Conservation (phyloP, 2,797 vertebrate genomes). For the Ataeniobius toweri region DNA sequence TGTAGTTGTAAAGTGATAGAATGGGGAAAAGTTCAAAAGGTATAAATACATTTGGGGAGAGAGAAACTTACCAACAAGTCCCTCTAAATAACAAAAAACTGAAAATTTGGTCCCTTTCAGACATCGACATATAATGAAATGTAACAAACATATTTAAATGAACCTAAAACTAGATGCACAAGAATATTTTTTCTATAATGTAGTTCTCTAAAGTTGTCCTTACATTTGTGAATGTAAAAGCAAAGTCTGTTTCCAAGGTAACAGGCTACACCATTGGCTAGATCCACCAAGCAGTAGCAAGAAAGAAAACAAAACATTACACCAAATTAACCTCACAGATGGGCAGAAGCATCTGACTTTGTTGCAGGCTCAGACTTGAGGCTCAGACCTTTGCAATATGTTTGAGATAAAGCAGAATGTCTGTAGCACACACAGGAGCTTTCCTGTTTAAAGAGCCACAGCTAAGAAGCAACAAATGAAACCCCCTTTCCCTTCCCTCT, state of each 20-base stretch:
- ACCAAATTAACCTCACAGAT: slow-evolving; percentile 39
- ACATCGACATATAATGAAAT: background rate
- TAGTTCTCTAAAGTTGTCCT: background rate
- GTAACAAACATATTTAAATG: background rate
- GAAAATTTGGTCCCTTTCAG: background rate
- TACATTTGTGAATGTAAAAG: background rate
- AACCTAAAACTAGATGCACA: background rate
- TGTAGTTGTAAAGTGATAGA: background rate
- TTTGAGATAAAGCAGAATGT: slow-evolving; percentile 53
- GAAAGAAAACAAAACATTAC: slow-evolving; percentile 28
- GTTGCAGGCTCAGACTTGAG: slow-evolving; percentile 48
- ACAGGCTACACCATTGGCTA: slow-evolving; percentile 37
- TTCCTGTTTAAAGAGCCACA: slow-evolving; percentile 68
- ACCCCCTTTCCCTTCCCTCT: slow-evolving; percentile 65
- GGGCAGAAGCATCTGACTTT: slow-evolving; percentile 41
- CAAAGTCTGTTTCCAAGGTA: slow-evolving; percentile 3
- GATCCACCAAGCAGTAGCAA: slow-evolving; percentile 25
- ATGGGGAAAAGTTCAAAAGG: background rate
- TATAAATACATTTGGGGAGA: background rate
- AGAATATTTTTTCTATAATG: background rate
- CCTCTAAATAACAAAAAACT: background rate
- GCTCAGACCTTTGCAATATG: slow-evolving; percentile 63
- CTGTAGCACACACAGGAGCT: slow-evolving; percentile 72
- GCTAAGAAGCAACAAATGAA: slow-evolving; percentile 70
- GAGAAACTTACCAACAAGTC: background rate